phyloP scores from a whole-genome alignment of 2,797 vertebrate genomes.

The Champsocephalus gunnari region DNA sequence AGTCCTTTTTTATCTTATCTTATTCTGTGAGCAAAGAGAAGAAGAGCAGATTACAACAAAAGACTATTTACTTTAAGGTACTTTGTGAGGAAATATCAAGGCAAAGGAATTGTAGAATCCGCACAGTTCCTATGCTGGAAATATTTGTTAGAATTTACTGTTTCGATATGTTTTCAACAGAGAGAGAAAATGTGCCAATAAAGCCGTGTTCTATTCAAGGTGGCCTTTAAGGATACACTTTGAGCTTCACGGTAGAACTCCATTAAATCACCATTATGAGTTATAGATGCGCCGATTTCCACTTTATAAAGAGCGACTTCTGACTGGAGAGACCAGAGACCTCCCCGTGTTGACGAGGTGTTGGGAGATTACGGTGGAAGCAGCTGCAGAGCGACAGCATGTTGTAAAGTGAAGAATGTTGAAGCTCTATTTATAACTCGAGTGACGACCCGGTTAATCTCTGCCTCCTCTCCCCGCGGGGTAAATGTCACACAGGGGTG shows the following conservation, averaged over 20 bases:
- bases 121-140: neutral
- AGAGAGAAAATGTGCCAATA: neutral
- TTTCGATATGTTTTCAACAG: neutral
- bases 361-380: neutral
- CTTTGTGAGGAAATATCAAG: neutral
- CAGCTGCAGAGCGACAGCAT: slow-evolving; percentile 14
- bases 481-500: neutral
- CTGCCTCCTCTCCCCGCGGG: neutral
- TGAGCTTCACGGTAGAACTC: neutral
- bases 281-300: neutral
- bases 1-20: too few relatives aligned
- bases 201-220: neutral
- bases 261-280: neutral
- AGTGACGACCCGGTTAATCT: slow-evolving; percentile 48
- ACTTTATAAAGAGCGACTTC: neutral
- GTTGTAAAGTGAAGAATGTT: slow-evolving; percentile 27
- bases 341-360: neutral
- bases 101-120: neutral
- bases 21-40: neutral
- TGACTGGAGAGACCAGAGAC: too few relatives aligned
- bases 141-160: neutral
- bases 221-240: neutral
- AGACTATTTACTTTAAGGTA: neutral
- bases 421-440: slow-evolving; percentile 52
- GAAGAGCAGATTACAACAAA: neutral